Evolutionary conservation across 64 coral and sea anemone genomes (phyloP).

Genomic region (Astreopora myriophthalma): DNA sequence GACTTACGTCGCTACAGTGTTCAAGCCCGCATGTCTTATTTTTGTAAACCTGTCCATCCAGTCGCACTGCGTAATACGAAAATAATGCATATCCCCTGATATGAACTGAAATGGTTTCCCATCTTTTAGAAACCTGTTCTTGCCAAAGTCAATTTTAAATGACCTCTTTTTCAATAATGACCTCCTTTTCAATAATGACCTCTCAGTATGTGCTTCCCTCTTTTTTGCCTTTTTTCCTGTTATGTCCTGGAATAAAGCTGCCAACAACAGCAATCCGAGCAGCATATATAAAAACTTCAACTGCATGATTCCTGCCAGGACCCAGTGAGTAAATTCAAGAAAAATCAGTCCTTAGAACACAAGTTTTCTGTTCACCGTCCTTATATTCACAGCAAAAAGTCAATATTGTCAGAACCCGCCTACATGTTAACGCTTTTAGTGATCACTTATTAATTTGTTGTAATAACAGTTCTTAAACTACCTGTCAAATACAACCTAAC

Average conservation of each 20-base stretch:
- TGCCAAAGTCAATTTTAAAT: slow-evolving; percentile 81
- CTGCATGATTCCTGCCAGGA: neutral
- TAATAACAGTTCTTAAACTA: neutral
- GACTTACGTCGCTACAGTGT: slow-evolving; percentile 74
- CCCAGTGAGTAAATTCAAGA: neutral
- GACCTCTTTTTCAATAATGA: neutral
- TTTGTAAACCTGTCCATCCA: slow-evolving; percentile 84
- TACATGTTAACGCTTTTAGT: neutral
- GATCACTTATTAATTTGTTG: neutral
- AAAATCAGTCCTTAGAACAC: neutral
- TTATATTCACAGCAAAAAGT: neutral
- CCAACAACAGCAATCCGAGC: neutral
- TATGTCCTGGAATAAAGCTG: neutral
- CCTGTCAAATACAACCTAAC: neutral
- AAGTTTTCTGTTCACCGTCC: neutral
- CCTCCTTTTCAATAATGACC: neutral
- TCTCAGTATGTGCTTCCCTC: neutral
- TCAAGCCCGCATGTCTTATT: slow-evolving; percentile 66
- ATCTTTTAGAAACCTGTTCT: slow-evolving; percentile 80
- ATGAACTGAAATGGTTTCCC: slow-evolving; percentile 78
- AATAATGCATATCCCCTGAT: slow-evolving; percentile 78
- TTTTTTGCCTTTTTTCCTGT: neutral
- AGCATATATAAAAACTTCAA: neutral
- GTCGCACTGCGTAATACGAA: slow-evolving; percentile 52
- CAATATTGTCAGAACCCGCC: neutral